Base-by-base conservation (phyloP, 92 coral and sea anemone species). In the Pocillopora meandrina region DNA sequence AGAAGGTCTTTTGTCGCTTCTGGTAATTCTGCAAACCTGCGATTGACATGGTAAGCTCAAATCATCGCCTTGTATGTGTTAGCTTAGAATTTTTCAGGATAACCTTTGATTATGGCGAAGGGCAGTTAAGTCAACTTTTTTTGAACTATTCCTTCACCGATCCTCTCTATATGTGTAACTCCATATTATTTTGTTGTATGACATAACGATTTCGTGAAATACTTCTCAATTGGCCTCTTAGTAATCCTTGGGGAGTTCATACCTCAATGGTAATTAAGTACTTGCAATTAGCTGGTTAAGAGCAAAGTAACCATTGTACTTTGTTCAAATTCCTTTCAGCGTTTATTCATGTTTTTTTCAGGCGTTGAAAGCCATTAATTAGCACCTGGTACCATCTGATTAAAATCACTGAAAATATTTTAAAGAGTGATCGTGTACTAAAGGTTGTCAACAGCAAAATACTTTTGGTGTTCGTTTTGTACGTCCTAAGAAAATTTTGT, bases 241-340 rank as follows among this genome's bases (percentile, higher is more conserved):
- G 4, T 42, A 42, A 42, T 42, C 52, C 52, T 42, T 42, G 52
- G 52, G 52, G 52, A 42, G 52, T 42, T 42, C 4, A 42, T 42
- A 42, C 8, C 71, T 77, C 64, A 35, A 9, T 18, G 62, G 14
- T n/a, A 11, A 19, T 63, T 36, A n/a, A 21, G 59, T 52, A 42
- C 72, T 78, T 78, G 12, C 70, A 63, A 78, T 78, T 77, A 64
- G 72, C 62, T 14, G 19, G 56, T 69, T 17, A 21, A 19, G 9
- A 12, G 35, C 35, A 69, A 69, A 69, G 74, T 52, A 69, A 19
- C 8, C 74, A 69, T 69, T 69, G 72, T 68, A 21, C 23, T 33
- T 16, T 67, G 72, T n/a, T 67, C 36, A 67, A 21, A 34, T 31
- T 31, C 70, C 35, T 65, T 65, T 65, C 31, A 21, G 70, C 70